Percentiles rank a stretch among this genome's conserved stretches.
phyloP scores from a whole-genome alignment of 2,888 invertebrate genomes.

The Luperina testacea region DNA sequence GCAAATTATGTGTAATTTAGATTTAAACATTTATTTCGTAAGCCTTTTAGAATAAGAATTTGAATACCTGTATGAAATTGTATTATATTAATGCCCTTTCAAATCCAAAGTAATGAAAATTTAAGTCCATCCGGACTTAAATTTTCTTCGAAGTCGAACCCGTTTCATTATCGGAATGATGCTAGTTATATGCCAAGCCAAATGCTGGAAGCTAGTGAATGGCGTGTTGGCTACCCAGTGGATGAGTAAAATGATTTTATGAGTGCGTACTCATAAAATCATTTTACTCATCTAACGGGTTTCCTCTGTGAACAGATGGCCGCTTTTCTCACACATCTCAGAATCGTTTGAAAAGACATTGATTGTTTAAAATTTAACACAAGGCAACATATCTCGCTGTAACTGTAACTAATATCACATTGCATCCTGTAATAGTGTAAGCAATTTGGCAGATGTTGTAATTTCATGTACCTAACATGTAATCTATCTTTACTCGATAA shows the following conservation, averaged over 20 bases:
- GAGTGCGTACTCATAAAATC: neutral
- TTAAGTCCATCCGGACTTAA: neutral
- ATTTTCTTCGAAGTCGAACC: neutral
- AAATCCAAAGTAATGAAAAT: neutral
- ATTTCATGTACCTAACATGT: constrained; percentile 31
- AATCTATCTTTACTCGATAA: constrained; percentile 19
- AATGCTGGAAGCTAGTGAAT: constrained; percentile 20
- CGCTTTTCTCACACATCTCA: constrained; percentile 26
- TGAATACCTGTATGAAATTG: constrained; percentile 25
- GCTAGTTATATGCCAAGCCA: constrained; percentile 8
- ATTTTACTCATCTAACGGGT: neutral
- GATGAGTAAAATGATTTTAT: constrained; percentile 18
- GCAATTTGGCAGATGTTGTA: constrained; percentile 52
- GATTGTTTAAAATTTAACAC: constrained; percentile 45
- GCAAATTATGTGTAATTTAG: constrained; percentile 11
- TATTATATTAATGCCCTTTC: constrained; percentile 43
- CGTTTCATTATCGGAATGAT: constrained; percentile 1
- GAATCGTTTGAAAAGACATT: constrained; percentile 55
- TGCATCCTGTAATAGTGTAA: constrained; percentile 52
- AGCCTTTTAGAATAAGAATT: constrained; percentile 24
- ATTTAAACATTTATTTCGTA: constrained; percentile 24
- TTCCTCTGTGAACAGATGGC: constrained; percentile 34
- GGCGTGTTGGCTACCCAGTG: neutral
- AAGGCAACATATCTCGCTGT: constrained; percentile 46
- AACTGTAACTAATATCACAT: constrained; percentile 47